phyloP scores from a whole-genome alignment of 2,113 vertebrate genomes.

The Chionis minor region DNA sequence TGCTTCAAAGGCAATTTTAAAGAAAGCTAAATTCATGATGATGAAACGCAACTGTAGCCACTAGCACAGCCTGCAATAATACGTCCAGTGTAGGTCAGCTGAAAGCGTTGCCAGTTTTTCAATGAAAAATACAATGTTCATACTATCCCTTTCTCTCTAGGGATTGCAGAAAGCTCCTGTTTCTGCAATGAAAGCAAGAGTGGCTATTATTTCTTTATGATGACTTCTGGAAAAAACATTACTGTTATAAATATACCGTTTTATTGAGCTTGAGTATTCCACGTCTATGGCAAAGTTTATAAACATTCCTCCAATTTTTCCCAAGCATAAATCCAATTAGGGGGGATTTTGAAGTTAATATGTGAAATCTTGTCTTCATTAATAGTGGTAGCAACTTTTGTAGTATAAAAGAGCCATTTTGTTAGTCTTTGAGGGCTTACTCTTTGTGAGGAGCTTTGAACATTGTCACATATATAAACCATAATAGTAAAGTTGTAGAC shows the following conservation, averaged over 20 bases:
- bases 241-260: conserved; percentile 10
- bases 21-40: neutral
- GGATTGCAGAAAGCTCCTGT: conserved; percentile 1
- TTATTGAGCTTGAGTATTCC: conserved; percentile 31
- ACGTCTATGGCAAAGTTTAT: conserved; percentile 10
- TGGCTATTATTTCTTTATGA: neutral
- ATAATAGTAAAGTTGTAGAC: neutral
- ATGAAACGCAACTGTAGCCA: neutral
- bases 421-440: neutral
- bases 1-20: neutral
- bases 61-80: neutral
- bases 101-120: neutral
- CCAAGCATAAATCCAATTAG: neutral
- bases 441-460: neutral
- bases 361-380: neutral
- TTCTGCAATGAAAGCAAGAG: conserved; percentile 41
- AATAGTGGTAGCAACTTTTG: neutral
- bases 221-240: conserved; percentile 43
- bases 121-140: conserved; percentile 1
- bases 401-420: neutral
- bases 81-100: neutral
- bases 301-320: conserved; percentile 24
- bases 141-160: neutral
- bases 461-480: neutral
- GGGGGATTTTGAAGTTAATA: neutral